These are phyloP conservation scores for Cylindroiulus punctatus DNA, from an alignment of 2,888 invertebrate genomes.

Conservation along the genomic window DNA sequence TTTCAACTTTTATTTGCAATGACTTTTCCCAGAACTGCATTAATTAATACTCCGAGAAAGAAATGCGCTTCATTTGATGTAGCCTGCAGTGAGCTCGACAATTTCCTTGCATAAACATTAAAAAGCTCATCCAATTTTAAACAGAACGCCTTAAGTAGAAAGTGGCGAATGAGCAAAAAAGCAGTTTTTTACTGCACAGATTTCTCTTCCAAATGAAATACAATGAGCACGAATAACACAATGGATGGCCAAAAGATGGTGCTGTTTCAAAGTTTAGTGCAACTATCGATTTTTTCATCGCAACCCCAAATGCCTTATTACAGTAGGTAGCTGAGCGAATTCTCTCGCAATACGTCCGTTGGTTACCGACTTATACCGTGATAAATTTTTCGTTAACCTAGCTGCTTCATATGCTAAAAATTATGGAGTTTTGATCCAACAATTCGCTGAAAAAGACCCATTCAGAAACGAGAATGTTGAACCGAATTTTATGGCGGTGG, in stretches of 20 bases:
- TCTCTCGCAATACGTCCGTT: constrained; percentile 34
- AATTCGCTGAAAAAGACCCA: constrained; percentile 45
- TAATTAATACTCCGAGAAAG: constrained; percentile 2
- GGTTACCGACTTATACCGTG: constrained; percentile 38
- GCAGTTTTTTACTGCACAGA: not conserved
- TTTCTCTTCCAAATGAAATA: constrained; percentile 21
- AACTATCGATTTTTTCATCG: constrained; percentile 27
- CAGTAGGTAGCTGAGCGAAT: constrained; percentile 44
- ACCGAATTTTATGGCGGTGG: constrained; percentile 35
- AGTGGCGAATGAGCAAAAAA: not conserved
- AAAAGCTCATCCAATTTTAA: constrained; percentile 39
- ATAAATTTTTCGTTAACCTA: constrained; percentile 15
- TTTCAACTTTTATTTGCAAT: not conserved
- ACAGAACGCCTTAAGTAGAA: not conserved
- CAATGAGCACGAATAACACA: constrained; percentile 39
- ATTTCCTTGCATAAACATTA: constrained; percentile 27
- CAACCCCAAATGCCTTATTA: not conserved
- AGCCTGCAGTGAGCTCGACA: constrained; percentile 1
- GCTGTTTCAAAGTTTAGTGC: constrained; percentile 43
- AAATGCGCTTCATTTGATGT: not conserved
- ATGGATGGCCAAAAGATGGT: constrained; percentile 43
- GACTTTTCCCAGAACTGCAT: not conserved
- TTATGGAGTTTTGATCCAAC: constrained; percentile 37
- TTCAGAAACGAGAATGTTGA: constrained; percentile 33
- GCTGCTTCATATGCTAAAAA: constrained; percentile 41